Percentiles rank a stretch among this genome's conserved stretches.
These are phyloP conservation scores for Drosophila tripunctata DNA, from an alignment of 2,888 invertebrate species.

Conservation along the genomic window DNA sequence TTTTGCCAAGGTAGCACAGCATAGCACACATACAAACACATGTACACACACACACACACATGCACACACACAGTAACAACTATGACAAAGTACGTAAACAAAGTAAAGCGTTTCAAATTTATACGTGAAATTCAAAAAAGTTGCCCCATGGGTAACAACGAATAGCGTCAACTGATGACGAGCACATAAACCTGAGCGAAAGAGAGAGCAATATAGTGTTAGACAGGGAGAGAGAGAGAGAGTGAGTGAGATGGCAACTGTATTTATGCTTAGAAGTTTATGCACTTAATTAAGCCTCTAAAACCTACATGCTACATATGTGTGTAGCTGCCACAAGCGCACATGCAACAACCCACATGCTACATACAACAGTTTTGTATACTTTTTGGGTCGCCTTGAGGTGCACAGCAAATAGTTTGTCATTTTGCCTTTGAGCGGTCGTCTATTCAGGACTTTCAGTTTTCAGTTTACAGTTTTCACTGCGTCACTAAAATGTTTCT, in stretches of 20 bases:
- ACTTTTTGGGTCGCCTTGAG: slow-evolving; percentile 25
- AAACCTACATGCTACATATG: slow-evolving; percentile 52
- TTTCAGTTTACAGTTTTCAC: slow-evolving; percentile 15
- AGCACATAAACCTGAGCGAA: neutral
- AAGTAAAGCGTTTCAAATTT: slow-evolving; percentile 72
- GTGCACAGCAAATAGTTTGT: slow-evolving; percentile 44
- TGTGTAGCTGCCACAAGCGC: slow-evolving; percentile 4
- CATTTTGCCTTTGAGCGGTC: slow-evolving; percentile 25
- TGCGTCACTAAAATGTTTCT: slow-evolving; percentile 26
- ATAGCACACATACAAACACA: neutral
- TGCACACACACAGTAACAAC: slow-evolving; percentile 18
- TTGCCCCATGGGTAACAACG: slow-evolving; percentile 42
- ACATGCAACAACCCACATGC: slow-evolving; percentile 18
- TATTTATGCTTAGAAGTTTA: slow-evolving; percentile 71
- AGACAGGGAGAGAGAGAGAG: neutral
- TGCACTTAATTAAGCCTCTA: slow-evolving; percentile 74
- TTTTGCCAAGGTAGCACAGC: slow-evolving; percentile 29
- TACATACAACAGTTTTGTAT: slow-evolving; percentile 34
- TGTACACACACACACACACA: neutral
- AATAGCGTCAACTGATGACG: slow-evolving; percentile 51
- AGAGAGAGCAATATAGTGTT: neutral
- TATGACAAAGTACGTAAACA: slow-evolving; percentile 71
- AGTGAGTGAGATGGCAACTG: slow-evolving; percentile 19
- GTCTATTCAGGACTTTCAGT: slow-evolving; percentile 14
- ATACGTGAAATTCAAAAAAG: slow-evolving; percentile 62